Evolutionary conservation across 2,113 vertebrate species (phyloP).

Genomic region (Paralichthys olivaceus): DNA sequence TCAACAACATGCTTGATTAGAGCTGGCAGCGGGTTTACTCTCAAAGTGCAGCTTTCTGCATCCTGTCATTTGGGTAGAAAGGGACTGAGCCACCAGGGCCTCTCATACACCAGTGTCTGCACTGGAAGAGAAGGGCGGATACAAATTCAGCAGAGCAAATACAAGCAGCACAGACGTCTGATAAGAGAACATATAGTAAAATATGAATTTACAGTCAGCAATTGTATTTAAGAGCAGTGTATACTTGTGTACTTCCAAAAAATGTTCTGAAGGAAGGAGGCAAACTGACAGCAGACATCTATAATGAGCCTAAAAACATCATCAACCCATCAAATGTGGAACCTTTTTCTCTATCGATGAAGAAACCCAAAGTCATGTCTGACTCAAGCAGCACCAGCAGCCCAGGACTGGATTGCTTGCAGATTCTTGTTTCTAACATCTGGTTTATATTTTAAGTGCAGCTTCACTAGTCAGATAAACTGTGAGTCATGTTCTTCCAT

Average conservation of each 20-base stretch:
- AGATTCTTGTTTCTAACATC: background rate
- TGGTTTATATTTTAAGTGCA: background rate
- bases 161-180: too few relatives aligned
- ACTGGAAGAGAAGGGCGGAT: too few relatives aligned
- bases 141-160: too few relatives aligned
- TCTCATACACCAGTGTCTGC: too few relatives aligned
- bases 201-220: too few relatives aligned
- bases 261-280: too few relatives aligned
- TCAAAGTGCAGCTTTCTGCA: background rate
- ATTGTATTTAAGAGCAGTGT: too few relatives aligned
- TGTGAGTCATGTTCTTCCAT: background rate
- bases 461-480: background rate
- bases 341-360: background rate
- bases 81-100: background rate
- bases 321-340: background rate
- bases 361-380: background rate
- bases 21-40: conserved; percentile 14
- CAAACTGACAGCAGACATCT: background rate
- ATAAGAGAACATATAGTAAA: too few relatives aligned
- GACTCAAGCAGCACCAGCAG: background rate
- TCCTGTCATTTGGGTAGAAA: background rate
- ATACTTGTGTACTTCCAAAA: too few relatives aligned
- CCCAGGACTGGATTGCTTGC: background rate
- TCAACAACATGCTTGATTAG: conserved; percentile 17
- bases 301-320: background rate